Percentiles rank a stretch among this genome's conserved stretches.
These are phyloP conservation scores for Anguilla japonica DNA, from an alignment of 2,113 vertebrate genomes.

Conservation along the genomic window DNA sequence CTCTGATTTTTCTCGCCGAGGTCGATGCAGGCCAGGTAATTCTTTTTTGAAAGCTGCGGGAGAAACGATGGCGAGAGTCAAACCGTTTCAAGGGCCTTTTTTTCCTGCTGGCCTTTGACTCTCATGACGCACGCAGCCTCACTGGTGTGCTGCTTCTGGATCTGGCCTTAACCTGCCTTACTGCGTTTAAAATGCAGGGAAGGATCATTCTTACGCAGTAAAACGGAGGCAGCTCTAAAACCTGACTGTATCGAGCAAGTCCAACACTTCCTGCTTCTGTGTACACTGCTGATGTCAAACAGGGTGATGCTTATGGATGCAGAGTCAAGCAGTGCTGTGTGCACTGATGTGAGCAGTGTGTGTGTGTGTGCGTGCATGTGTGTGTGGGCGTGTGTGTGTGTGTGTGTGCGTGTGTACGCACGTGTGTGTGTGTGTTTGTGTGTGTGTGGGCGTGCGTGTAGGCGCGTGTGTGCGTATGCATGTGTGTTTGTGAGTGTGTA, in stretches of 20 bases:
- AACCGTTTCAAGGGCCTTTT: background rate
- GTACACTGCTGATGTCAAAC: no score
- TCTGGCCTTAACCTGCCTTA: background rate
- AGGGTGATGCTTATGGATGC: no score
- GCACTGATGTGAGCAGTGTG: no score
- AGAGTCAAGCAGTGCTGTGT: no score
- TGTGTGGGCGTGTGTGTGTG: no score
- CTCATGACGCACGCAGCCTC: background rate
- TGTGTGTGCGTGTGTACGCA: no score
- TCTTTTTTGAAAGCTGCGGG: background rate
- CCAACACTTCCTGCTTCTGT: no score
- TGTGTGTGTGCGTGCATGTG: no score
- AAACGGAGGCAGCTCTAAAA: constrained; percentile 16
- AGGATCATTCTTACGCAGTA: background rate
- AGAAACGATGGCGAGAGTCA: background rate
- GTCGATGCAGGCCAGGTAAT: constrained; percentile 42
- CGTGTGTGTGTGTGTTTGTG: no score
- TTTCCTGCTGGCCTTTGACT: background rate
- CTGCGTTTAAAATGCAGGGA: background rate
- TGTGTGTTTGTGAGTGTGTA: no score
- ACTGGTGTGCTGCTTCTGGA: background rate
- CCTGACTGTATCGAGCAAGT: background rate
- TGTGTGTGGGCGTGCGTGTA: no score
- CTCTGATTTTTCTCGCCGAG: constrained; percentile 34
- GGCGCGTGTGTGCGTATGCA: no score